Evolutionary conservation across 2,888 invertebrate genomes (phyloP), one percentile per base, ranked within the genome.

Genomic region (Actias luna): DNA sequence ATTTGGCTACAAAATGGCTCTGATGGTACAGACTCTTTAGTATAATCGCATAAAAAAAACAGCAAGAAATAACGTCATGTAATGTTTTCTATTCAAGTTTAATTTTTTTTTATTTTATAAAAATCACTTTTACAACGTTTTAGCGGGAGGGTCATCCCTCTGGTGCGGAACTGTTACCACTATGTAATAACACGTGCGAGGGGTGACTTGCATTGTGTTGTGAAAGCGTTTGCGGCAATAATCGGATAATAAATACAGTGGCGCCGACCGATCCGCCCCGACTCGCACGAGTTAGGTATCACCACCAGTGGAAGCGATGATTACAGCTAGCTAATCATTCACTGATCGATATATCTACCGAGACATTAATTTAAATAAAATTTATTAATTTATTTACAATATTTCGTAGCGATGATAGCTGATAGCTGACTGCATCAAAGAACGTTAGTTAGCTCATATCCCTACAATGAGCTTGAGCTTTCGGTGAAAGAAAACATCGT

Each of bases 181-280:
- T 55, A 55, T 55, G 55, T 29, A 22, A 50, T 77, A 74, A 73
- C 72, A 74, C 75, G 76, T 70, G 67, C 66, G 72, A 73, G 73
- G 76, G 78, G 76, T 63, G 58, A 46, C 22, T 27, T 63, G 62
- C 66, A 73, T 71, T 75, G 78, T 75, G 77, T 78, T 74, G 75
- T 72, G 71, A 70, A 76, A 77, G 74, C 78, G 78, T 83, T 77
- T 78, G 82, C 76, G 79, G 82, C 77, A 80, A 80, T 85, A 84
- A 85, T 85, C 84, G 79, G 74, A 80, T 83, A 82, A 82, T 83
- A 79, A 81, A 83, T 79, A 79, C 74, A 74, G 75, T 70, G 74
- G 73, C 75, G 75, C 73, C 76, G 73, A 64, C 70, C 70, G 69
- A 74, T 76, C 67, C 69, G 68, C 60, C 67, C 65, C 63, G 18